Evolutionary conservation across 2,113 vertebrate species (phyloP), one percentile per base, ranked within the genome.

Genomic region (Corynorhinus townsendii): DNA sequence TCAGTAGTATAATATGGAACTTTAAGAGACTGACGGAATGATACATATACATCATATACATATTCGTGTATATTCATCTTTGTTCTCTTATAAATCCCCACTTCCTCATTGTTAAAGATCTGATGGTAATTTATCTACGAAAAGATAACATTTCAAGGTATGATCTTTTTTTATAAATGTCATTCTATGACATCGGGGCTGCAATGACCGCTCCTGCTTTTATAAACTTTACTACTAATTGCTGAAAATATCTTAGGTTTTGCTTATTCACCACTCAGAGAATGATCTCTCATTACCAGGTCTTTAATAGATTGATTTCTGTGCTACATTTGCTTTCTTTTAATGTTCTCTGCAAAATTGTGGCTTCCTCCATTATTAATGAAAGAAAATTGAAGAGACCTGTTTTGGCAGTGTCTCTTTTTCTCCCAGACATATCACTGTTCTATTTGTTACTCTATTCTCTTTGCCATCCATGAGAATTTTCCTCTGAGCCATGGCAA

Each of bases 231-330:
- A 47, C 83, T 81, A 28, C 14, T 96, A 79, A 93, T 62, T 72
- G n/a, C 17, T 38, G 16, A 76, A 66, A 49, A 45, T 26, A 4
- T 56, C 14, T 47, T 69, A 80, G 71, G 15, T 8, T 84, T 87
- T 90, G 12, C 56, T 88, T 56, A 81, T 77, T 84, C 26, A 77
- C 24, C 85, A 5, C 56, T 77, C 28, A 59, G 76, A 81, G 24
- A 95, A 59, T 86, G 26, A 43, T 83, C 19, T 76, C 90, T 73
- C 72, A 95, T 66, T 81, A 68, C 68, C 49, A 86, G 33, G 33
- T 66, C 80, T 89, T 89, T 54, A 94, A 84, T n/a, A 56, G 35
- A 68, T 66, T 92, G 64, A 85, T 90, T 72, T 86, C 71, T 94
- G 7, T 73, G 59, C n/a, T 71, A 69, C 1, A 0, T 90, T 96